These are phyloP conservation scores for Drosophila prostipennis DNA, from an alignment of 2,888 invertebrate genomes.

Conservation along the genomic window DNA sequence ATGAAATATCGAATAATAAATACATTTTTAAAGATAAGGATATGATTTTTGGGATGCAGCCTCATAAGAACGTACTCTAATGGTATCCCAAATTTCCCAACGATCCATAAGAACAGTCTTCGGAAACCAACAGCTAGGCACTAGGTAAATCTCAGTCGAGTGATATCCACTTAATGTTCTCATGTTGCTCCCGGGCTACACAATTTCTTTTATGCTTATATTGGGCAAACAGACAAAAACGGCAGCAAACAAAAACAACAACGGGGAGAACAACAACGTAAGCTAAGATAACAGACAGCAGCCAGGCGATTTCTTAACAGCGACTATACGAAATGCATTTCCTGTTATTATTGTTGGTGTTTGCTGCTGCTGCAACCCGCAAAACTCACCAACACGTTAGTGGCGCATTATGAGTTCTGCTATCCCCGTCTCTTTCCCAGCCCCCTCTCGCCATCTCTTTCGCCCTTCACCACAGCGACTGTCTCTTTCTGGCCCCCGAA, in stretches of 20 bases:
- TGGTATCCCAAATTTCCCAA: background rate
- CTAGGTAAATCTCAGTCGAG: background rate
- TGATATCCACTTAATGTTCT: slow-evolving; percentile 2
- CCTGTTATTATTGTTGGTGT: slow-evolving; percentile 71
- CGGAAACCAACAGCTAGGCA: background rate
- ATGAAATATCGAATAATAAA: too few relatives aligned
- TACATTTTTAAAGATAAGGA: background rate
- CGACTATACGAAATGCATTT: slow-evolving; percentile 71
- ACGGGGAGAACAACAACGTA: slow-evolving; percentile 55
- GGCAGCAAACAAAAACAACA: slow-evolving; percentile 43
- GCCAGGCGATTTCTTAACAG: slow-evolving; percentile 70
- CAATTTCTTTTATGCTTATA: slow-evolving; percentile 63
- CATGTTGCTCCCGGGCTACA: slow-evolving; percentile 49
- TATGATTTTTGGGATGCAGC: background rate
- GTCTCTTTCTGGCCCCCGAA: slow-evolving; percentile 6
- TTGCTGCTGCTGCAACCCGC: slow-evolving; percentile 18
- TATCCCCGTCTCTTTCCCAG: background rate
- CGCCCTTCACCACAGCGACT: background rate
- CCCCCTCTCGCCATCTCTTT: background rate
- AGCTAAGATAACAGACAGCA: slow-evolving; percentile 70
- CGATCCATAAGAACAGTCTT: background rate
- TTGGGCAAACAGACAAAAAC: slow-evolving; percentile 65
- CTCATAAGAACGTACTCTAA: background rate
- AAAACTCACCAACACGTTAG: slow-evolving; percentile 49
- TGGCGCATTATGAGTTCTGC: slow-evolving; percentile 59